Evolutionary conservation across 1,140 invertebrate species (phyloP).

Genomic region (Caenorhabditis inopinata): DNA sequence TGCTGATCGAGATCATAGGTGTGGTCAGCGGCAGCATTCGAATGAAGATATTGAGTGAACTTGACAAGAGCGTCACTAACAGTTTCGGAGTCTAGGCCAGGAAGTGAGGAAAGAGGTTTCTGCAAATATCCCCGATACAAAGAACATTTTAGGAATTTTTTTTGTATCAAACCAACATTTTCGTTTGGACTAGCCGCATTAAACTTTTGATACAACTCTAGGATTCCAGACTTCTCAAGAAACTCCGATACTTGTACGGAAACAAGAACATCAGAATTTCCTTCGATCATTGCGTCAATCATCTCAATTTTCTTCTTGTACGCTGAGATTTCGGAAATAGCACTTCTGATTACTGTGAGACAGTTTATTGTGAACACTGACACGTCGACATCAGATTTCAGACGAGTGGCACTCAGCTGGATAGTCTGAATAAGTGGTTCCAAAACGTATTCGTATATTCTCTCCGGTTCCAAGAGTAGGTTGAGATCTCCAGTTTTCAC

Average conservation of each 20-base stretch:
- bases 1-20: slow-evolving; percentile 25
- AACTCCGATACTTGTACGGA: background rate
- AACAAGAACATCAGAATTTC: background rate
- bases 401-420: background rate
- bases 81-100: background rate
- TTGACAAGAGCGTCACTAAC: background rate
- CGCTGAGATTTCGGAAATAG: background rate
- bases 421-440: slow-evolving; percentile 19
- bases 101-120: background rate
- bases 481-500: background rate
- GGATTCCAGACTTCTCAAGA: slow-evolving; percentile 11
- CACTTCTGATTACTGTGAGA: slow-evolving; percentile 14
- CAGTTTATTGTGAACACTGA: slow-evolving; percentile 7
- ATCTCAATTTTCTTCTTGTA: slow-evolving; percentile 24
- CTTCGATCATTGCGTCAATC: slow-evolving; percentile 13
- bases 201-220: slow-evolving; percentile 11
- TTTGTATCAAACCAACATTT: background rate
- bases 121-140: too few species aligned
- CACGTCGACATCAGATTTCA: background rate
- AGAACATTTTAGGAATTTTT: too few species aligned
- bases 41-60: background rate
- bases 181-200: background rate
- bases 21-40: background rate
- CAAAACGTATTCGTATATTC: slow-evolving; percentile 12
- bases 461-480: background rate